A percentile compares a stretch with the other conserved stretches of the same genome.
Evolutionary conservation across 2,888 invertebrate species (phyloP).

Genomic region (Timema podura): DNA sequence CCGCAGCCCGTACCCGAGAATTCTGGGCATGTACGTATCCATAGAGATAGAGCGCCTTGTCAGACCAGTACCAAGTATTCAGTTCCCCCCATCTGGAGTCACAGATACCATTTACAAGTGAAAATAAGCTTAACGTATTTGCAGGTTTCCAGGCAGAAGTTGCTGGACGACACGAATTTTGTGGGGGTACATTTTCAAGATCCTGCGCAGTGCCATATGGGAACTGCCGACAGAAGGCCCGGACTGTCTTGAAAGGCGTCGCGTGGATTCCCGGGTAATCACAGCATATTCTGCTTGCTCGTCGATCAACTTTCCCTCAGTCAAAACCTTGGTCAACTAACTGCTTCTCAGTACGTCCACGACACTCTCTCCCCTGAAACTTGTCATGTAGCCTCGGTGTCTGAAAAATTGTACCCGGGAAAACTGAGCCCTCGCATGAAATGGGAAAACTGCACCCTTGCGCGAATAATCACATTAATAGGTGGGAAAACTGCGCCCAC

Average conservation of each 20-base stretch:
- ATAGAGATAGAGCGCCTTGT: not conserved
- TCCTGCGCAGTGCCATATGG: not conserved
- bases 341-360: not conserved
- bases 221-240: not conserved
- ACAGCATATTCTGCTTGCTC: not conserved
- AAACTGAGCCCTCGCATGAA: too few species aligned
- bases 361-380: conserved; percentile 1
- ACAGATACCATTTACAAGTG: conserved; percentile 2
- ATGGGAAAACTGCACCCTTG: too few species aligned
- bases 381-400: not conserved
- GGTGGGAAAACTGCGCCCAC: too few species aligned
- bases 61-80: conserved; percentile 11
- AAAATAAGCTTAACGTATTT: conserved; percentile 9
- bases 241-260: not conserved
- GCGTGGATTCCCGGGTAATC: not conserved
- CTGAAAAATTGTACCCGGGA: too few species aligned
- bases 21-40: conserved; percentile 8
- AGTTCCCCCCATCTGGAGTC: conserved; percentile 10
- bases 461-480: too few species aligned
- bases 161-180: conserved; percentile 5
- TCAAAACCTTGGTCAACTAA: not conserved
- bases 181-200: not conserved
- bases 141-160: not conserved
- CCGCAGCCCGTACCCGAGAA: not conserved
- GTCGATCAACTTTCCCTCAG: not conserved